These are phyloP conservation scores for Cataglyphis altisquamis DNA, from an alignment of 2,888 invertebrate genomes.

Conservation along the genomic window DNA sequence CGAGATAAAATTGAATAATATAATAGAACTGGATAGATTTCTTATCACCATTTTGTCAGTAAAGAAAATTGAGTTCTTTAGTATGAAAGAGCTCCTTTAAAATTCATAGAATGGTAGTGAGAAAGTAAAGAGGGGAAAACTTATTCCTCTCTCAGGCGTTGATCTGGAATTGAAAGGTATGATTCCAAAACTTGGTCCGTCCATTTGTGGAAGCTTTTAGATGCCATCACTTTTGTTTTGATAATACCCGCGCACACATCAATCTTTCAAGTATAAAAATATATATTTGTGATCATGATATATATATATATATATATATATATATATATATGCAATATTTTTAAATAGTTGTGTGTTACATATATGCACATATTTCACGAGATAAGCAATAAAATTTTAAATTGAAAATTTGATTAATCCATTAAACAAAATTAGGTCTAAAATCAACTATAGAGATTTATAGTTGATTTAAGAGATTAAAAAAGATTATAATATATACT, in stretches of 20 bases:
- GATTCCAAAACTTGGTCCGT: constrained; percentile 44
- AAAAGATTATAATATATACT: neutral
- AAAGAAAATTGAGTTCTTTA: constrained; percentile 43
- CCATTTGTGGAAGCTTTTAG: constrained; percentile 49
- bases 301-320: too few relatives aligned
- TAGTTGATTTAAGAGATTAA: neutral
- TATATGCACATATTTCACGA: neutral
- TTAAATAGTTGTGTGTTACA: constrained; percentile 1
- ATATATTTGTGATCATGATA: neutral
- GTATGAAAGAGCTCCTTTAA: constrained; percentile 51
- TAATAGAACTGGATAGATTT: constrained; percentile 42
- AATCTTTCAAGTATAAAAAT: neutral
- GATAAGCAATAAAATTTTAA: neutral
- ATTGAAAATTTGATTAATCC: constrained; percentile 1
- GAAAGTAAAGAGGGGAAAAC: constrained; percentile 44
- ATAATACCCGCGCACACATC: constrained; percentile 5
- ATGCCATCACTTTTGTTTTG: constrained; percentile 30
- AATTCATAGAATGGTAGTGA: constrained; percentile 47
- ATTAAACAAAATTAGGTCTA: neutral
- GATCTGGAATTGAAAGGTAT: constrained; percentile 54
- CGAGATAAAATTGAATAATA: constrained; percentile 43
- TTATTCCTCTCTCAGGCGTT: constrained; percentile 46
- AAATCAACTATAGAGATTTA: neutral
- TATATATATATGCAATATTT: neutral
- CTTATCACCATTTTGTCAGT: constrained; percentile 37